phyloP scores from a whole-genome alignment of 2,113 vertebrate species.

The Catagonus wagneri region DNA sequence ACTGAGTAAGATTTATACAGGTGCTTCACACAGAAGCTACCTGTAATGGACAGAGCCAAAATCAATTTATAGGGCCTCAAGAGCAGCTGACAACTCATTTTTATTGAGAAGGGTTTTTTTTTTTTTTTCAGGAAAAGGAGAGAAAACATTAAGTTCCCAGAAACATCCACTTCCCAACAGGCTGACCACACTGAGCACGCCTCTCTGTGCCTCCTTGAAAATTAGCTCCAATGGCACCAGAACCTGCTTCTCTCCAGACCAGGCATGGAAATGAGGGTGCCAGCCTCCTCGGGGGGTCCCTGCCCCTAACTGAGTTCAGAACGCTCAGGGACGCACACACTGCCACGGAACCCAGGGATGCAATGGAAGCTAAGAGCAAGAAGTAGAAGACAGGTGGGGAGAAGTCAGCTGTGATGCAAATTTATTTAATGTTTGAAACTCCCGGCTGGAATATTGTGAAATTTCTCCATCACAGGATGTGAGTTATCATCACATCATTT shows the following conservation, averaged over 20 bases:
- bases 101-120: conserved; percentile 64
- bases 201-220: background rate
- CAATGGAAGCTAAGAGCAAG: background rate
- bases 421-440: background rate
- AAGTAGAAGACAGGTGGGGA: accelerated
- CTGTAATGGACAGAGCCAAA: conserved; percentile 73
- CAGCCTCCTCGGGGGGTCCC: background rate
- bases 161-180: conserved; percentile 51
- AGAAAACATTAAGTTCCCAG: conserved; percentile 55
- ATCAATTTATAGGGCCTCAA: conserved; percentile 7
- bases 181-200: accelerated
- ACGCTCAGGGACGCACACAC: accelerated
- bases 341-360: background rate
- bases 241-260: background rate
- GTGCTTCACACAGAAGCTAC: conserved; percentile 67
- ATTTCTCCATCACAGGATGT: background rate
- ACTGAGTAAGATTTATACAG: conserved; percentile 77
- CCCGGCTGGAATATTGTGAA: conserved; percentile 20
- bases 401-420: background rate
- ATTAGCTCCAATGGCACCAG: background rate
- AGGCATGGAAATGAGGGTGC: background rate
- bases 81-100: conserved; percentile 73
- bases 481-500: background rate
- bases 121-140: conserved; percentile 31
- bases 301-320: background rate